A percentile compares a stretch with the other conserved stretches of the same genome.
Conservation (phyloP, 2,797 vertebrate genomes). For the Pristis pectinata region DNA sequence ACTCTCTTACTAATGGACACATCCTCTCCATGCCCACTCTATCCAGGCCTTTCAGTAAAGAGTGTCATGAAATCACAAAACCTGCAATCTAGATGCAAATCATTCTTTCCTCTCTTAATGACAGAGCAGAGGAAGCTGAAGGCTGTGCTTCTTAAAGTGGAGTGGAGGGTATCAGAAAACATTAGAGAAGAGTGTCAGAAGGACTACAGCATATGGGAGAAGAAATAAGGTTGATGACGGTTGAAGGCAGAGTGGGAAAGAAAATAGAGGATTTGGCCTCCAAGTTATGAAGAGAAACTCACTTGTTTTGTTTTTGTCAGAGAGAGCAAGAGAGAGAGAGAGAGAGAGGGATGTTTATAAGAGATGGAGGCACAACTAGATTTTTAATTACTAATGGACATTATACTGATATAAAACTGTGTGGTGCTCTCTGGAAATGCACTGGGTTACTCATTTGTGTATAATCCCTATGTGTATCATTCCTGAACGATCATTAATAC, state of each 20-base stretch:
- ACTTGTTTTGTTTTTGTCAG: background rate
- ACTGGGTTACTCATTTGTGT: background rate
- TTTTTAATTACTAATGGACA: background rate
- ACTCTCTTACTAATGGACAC: too few species aligned
- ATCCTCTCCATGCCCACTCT: too few species aligned
- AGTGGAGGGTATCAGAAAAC: background rate
- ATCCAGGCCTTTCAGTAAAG: too few species aligned
- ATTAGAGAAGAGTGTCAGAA: background rate
- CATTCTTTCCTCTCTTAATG: background rate
- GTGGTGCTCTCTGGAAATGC: background rate
- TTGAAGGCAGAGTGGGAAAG: background rate
- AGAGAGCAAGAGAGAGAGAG: background rate
- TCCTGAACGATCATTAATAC: background rate
- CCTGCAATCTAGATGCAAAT: too few species aligned
- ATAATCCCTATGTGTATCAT: background rate
- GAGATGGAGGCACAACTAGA: background rate
- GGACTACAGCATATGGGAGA: background rate
- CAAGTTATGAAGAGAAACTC: too few species aligned
- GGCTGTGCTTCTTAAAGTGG: background rate
- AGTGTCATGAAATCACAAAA: too few species aligned
- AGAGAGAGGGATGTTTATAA: too few species aligned
- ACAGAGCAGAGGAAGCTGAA: background rate
- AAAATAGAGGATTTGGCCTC: too few species aligned
- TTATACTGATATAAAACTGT: background rate
- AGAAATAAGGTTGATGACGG: background rate